These are phyloP conservation scores for Danio choprae DNA, from an alignment of 2,797 vertebrate genomes.

Conservation along the genomic window DNA sequence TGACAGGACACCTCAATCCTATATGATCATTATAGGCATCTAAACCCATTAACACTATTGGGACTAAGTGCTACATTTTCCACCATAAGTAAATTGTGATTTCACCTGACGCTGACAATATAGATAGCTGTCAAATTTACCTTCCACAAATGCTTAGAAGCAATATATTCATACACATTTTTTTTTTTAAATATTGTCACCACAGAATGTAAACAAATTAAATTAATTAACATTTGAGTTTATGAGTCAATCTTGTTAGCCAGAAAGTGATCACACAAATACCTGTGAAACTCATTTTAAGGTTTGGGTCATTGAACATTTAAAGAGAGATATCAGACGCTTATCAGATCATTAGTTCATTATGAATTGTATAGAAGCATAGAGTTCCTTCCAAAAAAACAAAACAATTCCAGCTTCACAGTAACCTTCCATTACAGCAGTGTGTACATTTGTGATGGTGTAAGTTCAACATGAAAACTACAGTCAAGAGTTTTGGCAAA, in stretches of 20 bases:
- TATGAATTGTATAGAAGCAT: neutral
- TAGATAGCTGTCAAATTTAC: slow-evolving; percentile 7
- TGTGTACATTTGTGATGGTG: slow-evolving; percentile 64
- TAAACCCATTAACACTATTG: slow-evolving; percentile 18
- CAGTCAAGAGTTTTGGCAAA: slow-evolving; percentile 86
- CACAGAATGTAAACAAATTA: slow-evolving; percentile 22
- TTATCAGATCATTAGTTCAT: neutral
- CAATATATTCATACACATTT: slow-evolving; percentile 6
- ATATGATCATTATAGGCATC: slow-evolving; percentile 9
- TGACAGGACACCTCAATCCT: neutral
- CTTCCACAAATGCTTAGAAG: slow-evolving; percentile 15
- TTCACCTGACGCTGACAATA: slow-evolving; percentile 9
- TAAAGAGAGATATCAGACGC: neutral
- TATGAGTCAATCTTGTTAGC: neutral
- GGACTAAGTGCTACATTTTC: slow-evolving; percentile 49
- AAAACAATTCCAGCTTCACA: slow-evolving; percentile 65
- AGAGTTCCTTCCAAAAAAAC: slow-evolving; percentile 33
- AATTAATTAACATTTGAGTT: slow-evolving; percentile 3
- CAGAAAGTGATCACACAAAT: neutral
- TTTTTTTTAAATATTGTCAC: slow-evolving; percentile 13
- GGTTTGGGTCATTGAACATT: slow-evolving; percentile 3
- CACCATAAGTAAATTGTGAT: slow-evolving; percentile 7
- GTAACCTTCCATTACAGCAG: slow-evolving; percentile 69
- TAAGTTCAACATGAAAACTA: slow-evolving; percentile 88
- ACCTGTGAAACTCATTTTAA: neutral